Base-by-base conservation (phyloP, 2,113 vertebrate genomes). In the Ptilorrhoa leucosticta region DNA sequence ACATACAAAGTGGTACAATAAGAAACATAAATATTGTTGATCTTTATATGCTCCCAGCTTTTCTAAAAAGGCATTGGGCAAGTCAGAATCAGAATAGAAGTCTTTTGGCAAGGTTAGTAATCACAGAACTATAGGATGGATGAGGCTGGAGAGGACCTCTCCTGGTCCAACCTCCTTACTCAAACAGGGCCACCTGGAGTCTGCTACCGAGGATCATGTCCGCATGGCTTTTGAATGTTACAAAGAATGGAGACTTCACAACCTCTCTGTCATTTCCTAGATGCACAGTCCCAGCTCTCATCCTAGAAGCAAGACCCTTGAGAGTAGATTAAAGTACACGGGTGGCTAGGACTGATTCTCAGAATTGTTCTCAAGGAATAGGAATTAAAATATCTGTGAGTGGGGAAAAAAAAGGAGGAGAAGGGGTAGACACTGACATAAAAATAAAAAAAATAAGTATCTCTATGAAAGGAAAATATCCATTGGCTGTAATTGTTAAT, bases 331-430 rank as follows among this genome's bases (percentile, higher is more conserved):
- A 37, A 66, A 89, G 58, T 15, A 39, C 39, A 47, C 7, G 13
- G 1, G 1, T 33, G 30, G 4, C 5, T 71, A 68, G 42, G 37
- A 27, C 18, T 68, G 16, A 50, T 42, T 50, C 47, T 83, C 33
- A 37, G 33, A 71, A n/a, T 26, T 86, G 26, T 24, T 50, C 26
- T 76, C 15, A 42, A 76, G 44, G 6, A 86, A n/a, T 15, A 33
- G 26, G 17, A 54, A 13, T 13, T 58, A 40, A 82, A 64, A 51
- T 20, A 15, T 80, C 33, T 42, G 8, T 27, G 30, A 56, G 6
- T 19, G 8, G 7, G 1, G 4, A 2, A 47, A 31, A 48, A 28
- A 6, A 16, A 13, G 5, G 11, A 51, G 1, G 11, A 28, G 8
- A 58, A 81, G 11, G 5, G 8, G 35, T 28, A 54, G 8, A 13